phyloP scores from a whole-genome alignment of 2,113 vertebrate species.

The Eonycteris spelaea region DNA sequence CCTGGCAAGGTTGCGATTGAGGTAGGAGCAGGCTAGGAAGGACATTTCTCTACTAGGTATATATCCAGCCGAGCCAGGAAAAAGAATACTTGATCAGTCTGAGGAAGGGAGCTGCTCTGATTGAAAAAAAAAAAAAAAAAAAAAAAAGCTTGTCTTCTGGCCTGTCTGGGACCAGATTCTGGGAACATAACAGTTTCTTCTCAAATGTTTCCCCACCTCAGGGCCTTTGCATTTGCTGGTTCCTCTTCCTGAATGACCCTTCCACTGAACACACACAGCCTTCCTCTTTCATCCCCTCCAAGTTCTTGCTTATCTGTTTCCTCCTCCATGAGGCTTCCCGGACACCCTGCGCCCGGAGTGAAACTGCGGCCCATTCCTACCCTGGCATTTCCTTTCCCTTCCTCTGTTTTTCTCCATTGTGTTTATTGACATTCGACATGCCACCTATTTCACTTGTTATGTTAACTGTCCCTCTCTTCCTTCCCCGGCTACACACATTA shows the following conservation, averaged over 20 bases:
- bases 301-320: not conserved
- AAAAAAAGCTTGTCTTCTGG: not conserved
- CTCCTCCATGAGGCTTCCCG: not conserved
- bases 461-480: not conserved
- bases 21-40: not conserved
- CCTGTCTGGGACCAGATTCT: not conserved
- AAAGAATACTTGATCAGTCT: not conserved
- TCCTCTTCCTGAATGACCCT: not conserved
- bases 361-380: not conserved
- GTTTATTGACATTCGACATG: accelerated
- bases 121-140: not conserved
- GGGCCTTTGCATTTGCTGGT: not conserved
- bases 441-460: not conserved
- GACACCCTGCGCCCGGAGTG: not conserved
- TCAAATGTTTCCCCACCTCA: not conserved
- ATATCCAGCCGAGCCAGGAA: not conserved
- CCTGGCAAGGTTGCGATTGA: not conserved
- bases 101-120: not conserved
- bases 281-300: not conserved
- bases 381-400: not conserved
- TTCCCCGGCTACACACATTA: not conserved
- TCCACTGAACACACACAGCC: not conserved
- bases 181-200: not conserved
- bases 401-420: not conserved
- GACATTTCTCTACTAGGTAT: not conserved